phyloP scores from a whole-genome alignment of 2,113 vertebrate genomes.

The Carassius carassius region DNA sequence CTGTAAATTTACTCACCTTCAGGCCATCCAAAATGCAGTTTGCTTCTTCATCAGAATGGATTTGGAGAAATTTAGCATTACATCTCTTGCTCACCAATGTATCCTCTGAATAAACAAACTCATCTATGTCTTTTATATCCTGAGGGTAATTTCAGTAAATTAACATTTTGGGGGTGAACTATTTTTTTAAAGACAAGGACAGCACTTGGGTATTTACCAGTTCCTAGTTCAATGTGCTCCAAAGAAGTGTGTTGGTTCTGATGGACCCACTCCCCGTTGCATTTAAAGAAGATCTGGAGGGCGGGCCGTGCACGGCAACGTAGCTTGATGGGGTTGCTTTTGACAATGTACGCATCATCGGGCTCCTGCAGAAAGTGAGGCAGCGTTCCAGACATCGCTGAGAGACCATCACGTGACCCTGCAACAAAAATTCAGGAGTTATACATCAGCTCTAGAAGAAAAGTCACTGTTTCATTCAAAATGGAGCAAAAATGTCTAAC shows the following conservation, averaged over 20 bases:
- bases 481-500: neutral
- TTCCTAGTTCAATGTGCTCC: constrained; percentile 86
- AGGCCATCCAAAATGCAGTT: too few species aligned
- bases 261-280: constrained; percentile 98
- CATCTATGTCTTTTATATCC: too few species aligned
- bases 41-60: too few species aligned
- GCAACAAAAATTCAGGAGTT: constrained; percentile 41
- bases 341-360: constrained; percentile 94
- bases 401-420: constrained; percentile 82
- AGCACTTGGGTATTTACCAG: constrained; percentile 76
- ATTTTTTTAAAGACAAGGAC: neutral
- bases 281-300: constrained; percentile 99
- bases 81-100: too few species aligned
- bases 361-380: constrained; percentile 94
- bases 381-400: constrained; percentile 85
- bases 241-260: constrained; percentile 91
- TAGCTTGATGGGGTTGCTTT: constrained; percentile 94
- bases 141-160: too few species aligned
- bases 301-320: constrained; percentile 89
- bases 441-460: neutral
- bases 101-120: too few species aligned
- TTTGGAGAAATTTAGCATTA: too few species aligned
- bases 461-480: neutral
- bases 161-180: too few species aligned
- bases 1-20: too few species aligned